Conservation (phyloP, 2,113 vertebrate genomes). For the Zingel zingel region DNA sequence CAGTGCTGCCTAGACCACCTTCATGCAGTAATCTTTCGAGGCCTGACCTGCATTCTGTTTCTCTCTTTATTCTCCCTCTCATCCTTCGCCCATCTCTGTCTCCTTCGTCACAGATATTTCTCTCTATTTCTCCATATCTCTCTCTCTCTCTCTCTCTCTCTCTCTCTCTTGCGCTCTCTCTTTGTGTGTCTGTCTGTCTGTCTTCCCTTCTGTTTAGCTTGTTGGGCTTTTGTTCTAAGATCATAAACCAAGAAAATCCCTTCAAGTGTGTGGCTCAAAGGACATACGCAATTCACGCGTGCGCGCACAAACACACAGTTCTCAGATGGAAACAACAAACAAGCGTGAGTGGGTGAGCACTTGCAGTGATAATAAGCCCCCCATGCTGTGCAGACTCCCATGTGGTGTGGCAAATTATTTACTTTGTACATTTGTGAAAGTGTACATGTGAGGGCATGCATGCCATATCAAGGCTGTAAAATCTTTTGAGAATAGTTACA, state of each 20-base stretch:
- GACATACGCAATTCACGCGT: slow-evolving; percentile 1
- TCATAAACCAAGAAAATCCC: slow-evolving; percentile 64
- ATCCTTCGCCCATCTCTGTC: slow-evolving; percentile 18
- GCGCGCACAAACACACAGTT: background rate
- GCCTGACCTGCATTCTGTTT: slow-evolving; percentile 66
- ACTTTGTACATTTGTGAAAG: slow-evolving; percentile 19
- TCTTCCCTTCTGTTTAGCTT: slow-evolving; percentile 48
- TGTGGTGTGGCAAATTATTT: slow-evolving; percentile 45
- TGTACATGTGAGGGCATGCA: slow-evolving; percentile 7
- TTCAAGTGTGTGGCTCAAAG: slow-evolving; percentile 44
- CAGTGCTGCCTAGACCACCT: slow-evolving; percentile 72
- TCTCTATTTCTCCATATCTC: background rate
- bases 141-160: background rate
- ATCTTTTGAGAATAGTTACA: background rate
- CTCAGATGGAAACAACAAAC: slow-evolving; percentile 50
- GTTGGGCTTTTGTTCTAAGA: slow-evolving; percentile 64
- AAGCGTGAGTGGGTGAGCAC: slow-evolving; percentile 20
- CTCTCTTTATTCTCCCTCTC: background rate
- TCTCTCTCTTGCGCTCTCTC: background rate
- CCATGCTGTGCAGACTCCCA: background rate
- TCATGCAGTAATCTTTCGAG: slow-evolving; percentile 69
- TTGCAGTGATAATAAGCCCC: slow-evolving; percentile 31
- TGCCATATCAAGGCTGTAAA: slow-evolving; percentile 7
- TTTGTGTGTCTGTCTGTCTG: background rate
- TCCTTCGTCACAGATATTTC: slow-evolving; percentile 14